These are phyloP conservation scores for Drosophila falleni DNA, from an alignment of 2,888 invertebrate genomes.

Conservation along the genomic window DNA sequence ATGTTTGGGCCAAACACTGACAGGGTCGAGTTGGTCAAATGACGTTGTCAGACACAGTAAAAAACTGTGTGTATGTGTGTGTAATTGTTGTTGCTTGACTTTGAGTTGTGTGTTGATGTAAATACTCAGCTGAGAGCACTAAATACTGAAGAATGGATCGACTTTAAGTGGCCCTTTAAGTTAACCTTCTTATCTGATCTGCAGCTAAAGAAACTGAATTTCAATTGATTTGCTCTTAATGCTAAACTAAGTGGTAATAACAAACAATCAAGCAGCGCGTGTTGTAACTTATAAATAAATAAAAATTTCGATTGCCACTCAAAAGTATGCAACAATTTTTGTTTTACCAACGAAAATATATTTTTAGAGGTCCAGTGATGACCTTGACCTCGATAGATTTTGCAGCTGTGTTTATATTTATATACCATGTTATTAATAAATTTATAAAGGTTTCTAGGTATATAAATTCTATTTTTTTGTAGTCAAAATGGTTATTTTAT, in stretches of 20 bases:
- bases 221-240: not conserved
- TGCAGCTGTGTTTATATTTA: not conserved
- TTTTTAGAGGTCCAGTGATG: not conserved
- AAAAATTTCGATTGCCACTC: constrained; percentile 1
- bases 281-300: not conserved
- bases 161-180: constrained; percentile 46
- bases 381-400: constrained; percentile 3
- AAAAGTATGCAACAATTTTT: constrained; percentile 12
- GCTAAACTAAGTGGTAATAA: not conserved
- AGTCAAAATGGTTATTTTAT: not conserved
- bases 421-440: too few species aligned
- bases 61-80: not conserved
- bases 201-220: not conserved
- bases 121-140: constrained; percentile 45
- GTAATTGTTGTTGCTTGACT: constrained; percentile 14
- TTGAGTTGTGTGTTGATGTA: constrained; percentile 41
- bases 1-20: constrained; percentile 43
- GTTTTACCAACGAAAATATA: not conserved
- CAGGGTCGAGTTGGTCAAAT: constrained; percentile 52
- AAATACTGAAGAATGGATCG: constrained; percentile 50
- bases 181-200: constrained; percentile 50
- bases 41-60: constrained; percentile 45
- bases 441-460: too few species aligned
- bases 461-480: too few species aligned
- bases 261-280: not conserved